Percentiles rank a stretch among this genome's conserved stretches.
These are phyloP conservation scores for Stictonetta naevosa DNA, from an alignment of 2,113 vertebrate genomes.

Conservation along the genomic window DNA sequence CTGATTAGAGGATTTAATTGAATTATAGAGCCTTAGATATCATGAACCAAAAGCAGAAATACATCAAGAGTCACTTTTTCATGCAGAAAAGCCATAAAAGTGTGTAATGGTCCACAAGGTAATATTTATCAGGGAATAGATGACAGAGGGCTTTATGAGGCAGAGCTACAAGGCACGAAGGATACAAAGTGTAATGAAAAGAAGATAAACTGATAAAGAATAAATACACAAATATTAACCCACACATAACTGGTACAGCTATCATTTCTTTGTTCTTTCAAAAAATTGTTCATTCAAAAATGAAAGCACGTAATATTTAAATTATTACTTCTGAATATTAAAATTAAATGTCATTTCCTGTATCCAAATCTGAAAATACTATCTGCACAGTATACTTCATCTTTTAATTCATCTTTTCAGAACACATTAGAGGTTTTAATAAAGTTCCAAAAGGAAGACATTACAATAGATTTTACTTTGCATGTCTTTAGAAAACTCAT, in stretches of 20 bases:
- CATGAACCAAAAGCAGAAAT: slow-evolving; percentile 59
- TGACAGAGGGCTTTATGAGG: slow-evolving; percentile 45
- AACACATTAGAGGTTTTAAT: background rate
- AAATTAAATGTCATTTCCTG: background rate
- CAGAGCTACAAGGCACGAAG: slow-evolving; percentile 29
- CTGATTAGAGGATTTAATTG: slow-evolving; percentile 45
- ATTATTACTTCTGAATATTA: slow-evolving; percentile 1
- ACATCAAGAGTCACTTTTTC: slow-evolving; percentile 43
- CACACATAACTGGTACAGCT: background rate
- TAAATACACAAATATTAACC: slow-evolving; percentile 27
- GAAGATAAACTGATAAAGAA: slow-evolving; percentile 22
- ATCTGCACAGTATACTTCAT: background rate
- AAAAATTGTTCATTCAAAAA: background rate
- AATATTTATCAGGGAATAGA: slow-evolving; percentile 39
- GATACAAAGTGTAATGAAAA: slow-evolving; percentile 39
- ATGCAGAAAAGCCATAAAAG: slow-evolving; percentile 34
- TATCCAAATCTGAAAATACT: background rate
- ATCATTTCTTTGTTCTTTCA: background rate
- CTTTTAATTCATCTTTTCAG: background rate
- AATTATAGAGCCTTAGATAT: slow-evolving; percentile 26
- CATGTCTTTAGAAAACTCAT: background rate
- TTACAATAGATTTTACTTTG: background rate
- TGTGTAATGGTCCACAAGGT: slow-evolving; percentile 38
- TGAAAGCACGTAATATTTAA: background rate
- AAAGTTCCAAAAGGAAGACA: background rate